Evolutionary conservation across 35 echinoderm and acorn worm species (phyloP), one percentile per base, ranked within the genome.

Genomic region (Chiridota heheva): DNA sequence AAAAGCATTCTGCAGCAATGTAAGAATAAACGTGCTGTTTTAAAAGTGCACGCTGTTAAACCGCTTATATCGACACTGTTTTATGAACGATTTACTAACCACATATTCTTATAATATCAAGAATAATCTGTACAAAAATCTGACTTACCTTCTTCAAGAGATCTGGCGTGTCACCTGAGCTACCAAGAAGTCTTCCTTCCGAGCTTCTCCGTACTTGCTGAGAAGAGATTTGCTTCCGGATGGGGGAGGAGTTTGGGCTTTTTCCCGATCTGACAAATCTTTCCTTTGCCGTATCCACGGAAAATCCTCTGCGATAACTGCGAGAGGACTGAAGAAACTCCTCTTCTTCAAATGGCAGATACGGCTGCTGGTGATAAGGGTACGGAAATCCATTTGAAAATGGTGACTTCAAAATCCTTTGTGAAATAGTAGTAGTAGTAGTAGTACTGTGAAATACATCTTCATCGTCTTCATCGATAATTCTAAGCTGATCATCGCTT

Each of bases 301-400:
- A 78, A 42, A 78, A 60, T 37, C 75, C 75, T 78, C 75, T 78
- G 51, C 75, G n/a, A n/a, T n/a, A n/a, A n/a, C n/a, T n/a, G n/a
- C n/a, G n/a, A n/a, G n/a, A n/a, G n/a, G n/a, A n/a, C n/a, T n/a
- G n/a, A n/a, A n/a, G n/a, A n/a, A n/a, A n/a, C n/a, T n/a, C n/a
- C n/a, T n/a, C n/a, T n/a, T n/a, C n/a, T n/a, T n/a, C n/a, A n/a
- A n/a, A n/a, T n/a, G n/a, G n/a, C n/a, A n/a, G n/a, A n/a, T n/a
- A n/a, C n/a, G n/a, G n/a, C n/a, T n/a, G n/a, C n/a, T n/a, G n/a
- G n/a, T n/a, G n/a, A n/a, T n/a, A 60, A 31, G 7, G 16, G 62
- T 12, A 61, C 58, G 42, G 29, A 1, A n/a, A 69, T 36, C 8
- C 1, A 39, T 63, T 53, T 10, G 10, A 22, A 53, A 53, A 10